Base-by-base conservation (phyloP, 2,888 invertebrate species). In the Exephanes ischioxanthus region DNA sequence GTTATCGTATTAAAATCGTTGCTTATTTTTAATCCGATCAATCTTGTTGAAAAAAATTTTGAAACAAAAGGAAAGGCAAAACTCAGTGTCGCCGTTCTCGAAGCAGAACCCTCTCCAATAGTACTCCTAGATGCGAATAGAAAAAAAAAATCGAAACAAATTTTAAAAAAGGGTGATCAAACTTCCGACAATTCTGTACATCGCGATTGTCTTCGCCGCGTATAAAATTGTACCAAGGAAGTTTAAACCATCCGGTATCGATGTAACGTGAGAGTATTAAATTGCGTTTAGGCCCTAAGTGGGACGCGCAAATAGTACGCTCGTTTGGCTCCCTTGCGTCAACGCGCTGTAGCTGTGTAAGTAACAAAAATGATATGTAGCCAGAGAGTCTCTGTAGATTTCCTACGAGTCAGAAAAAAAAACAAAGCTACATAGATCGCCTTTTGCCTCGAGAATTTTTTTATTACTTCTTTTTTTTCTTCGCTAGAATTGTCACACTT, bases 391-490 rank as follows among this genome's bases (percentile, higher is more conserved):
- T 80, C 72, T 61, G 81, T 79, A 84, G 84, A 75, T 77, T 55
- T 76, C 79, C 76, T 61, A 33, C 75, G 75, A 79, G 67, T 33
- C 61, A 58, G 53, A n/a, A 45, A 81, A 48, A 72, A 22, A 41
- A 22, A 58, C 22, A 53, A 48, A 68, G 70, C 84, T 87, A 88
- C 88, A 87, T 92, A 92, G 90, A 88, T 90, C 91, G 91, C 92
- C 92, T 92, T 92, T 92, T 92, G 92, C 92, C 92, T 92, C 92
- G 84, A 89, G 80, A 87, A 87, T 87, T 78, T 61, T 61, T 77
- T 22, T 5, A 79, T 51, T 55, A 72, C 37, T 82, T 30, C 11
- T 73, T 71, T 16, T 16, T 75, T 66, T 72, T 76, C 48, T 30
- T 77, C 70, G 58, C 58, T 78, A 83, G 80, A 80, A 68, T 41